phyloP scores from a whole-genome alignment of 2,888 invertebrate genomes.

The Germaria angustata region DNA sequence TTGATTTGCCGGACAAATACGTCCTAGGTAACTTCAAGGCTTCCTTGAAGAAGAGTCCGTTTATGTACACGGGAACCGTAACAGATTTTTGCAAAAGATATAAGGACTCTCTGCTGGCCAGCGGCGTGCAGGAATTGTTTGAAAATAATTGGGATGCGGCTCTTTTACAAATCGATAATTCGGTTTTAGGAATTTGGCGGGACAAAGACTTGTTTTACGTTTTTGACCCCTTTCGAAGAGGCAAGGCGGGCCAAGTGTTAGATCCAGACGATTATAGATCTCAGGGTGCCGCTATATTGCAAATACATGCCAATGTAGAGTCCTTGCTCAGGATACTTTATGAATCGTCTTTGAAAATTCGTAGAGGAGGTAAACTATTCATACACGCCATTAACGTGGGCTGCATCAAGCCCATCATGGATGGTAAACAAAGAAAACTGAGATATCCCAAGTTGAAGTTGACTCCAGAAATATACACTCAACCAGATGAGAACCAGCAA shows the following conservation, averaged over 20 bases:
- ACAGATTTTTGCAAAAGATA: slow-evolving; percentile 72
- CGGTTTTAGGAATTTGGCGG: slow-evolving; percentile 83
- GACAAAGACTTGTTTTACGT: slow-evolving; percentile 84
- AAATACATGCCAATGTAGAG: slow-evolving; percentile 83
- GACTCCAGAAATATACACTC: slow-evolving; percentile 71
- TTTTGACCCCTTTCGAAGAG: slow-evolving; percentile 85
- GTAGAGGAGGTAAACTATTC: slow-evolving; percentile 77
- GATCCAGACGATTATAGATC: slow-evolving; percentile 79
- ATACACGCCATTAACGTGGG: slow-evolving; percentile 83
- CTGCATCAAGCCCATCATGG: slow-evolving; percentile 73
- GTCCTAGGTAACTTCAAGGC: slow-evolving; percentile 78
- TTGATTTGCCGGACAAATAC: slow-evolving; percentile 79
- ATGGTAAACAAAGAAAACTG: slow-evolving; percentile 69
- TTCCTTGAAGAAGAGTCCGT: slow-evolving; percentile 74
- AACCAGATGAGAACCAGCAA: slow-evolving; percentile 56
- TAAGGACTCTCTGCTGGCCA: slow-evolving; percentile 73
- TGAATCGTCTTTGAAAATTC: slow-evolving; percentile 79
- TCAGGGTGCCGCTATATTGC: slow-evolving; percentile 82
- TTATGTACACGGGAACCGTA: slow-evolving; percentile 74
- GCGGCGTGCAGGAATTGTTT: slow-evolving; percentile 73
- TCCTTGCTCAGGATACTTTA: slow-evolving; percentile 82
- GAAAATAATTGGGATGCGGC: slow-evolving; percentile 71
- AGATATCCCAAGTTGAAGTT: slow-evolving; percentile 72
- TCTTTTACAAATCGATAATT: slow-evolving; percentile 83
- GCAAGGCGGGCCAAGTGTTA: slow-evolving; percentile 82